Percentiles rank a stretch among this genome's conserved stretches.
Evolutionary conservation across 2,113 vertebrate genomes (phyloP).

Genomic region (Epinephelus lanceolatus): DNA sequence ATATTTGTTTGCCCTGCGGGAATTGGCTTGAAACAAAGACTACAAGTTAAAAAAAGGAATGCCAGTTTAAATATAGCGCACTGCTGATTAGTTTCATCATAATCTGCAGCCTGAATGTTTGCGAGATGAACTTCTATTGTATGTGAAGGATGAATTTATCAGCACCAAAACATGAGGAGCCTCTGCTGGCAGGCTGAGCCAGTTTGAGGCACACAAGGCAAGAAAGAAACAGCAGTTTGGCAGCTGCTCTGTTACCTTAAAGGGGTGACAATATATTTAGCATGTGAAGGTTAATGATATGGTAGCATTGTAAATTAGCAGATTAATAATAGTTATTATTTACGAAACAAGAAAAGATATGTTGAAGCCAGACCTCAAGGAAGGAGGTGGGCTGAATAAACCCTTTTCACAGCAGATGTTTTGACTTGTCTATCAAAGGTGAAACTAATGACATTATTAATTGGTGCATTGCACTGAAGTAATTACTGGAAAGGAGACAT

Average conservation of each 20-base stretch:
- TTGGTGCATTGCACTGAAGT: not conserved
- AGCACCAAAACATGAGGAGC: conserved; percentile 51
- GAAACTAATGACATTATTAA: not conserved
- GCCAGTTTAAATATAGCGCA: conserved; percentile 19
- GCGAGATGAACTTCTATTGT: conserved; percentile 33
- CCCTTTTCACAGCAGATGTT: not conserved
- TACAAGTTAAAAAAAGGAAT: conserved; percentile 5
- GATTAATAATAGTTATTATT: not conserved
- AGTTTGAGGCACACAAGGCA: not conserved
- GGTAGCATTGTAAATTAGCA: not conserved
- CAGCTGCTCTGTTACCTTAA: conserved; percentile 6
- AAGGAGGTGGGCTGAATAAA: not conserved
- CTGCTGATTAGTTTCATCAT: conserved; percentile 40
- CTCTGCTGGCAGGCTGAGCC: conserved; percentile 36
- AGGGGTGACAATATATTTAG: not conserved
- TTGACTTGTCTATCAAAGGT: not conserved
- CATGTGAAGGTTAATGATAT: not conserved
- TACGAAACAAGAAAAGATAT: not conserved
- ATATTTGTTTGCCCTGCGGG: conserved; percentile 15
- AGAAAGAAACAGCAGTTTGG: conserved; percentile 11
- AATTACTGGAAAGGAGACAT: conserved; percentile 7
- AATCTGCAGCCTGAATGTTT: conserved; percentile 40
- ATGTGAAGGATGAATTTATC: conserved; percentile 52
- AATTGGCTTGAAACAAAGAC: conserved; percentile 2
- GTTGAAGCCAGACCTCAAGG: not conserved